phyloP scores from a whole-genome alignment of 2,797 vertebrate species.

The Echiichthys vipera region DNA sequence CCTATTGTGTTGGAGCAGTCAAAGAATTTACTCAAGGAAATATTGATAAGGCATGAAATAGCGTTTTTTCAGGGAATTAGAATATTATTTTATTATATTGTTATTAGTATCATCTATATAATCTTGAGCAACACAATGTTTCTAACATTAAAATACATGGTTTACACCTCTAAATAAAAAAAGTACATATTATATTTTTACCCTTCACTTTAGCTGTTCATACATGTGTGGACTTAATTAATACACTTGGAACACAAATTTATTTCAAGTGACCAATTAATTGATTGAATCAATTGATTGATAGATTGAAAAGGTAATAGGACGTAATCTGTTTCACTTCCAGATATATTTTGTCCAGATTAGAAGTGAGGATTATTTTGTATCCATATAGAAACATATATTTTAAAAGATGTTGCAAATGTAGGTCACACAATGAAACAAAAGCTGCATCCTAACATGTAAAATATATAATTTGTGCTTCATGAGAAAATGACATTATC shows the following conservation, averaged over 20 bases:
- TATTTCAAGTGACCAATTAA: too few relatives aligned
- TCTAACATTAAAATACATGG: not conserved
- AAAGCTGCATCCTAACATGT: not conserved
- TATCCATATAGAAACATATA: not conserved
- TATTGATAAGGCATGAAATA: slow-evolving; percentile 7
- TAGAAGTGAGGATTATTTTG: too few relatives aligned
- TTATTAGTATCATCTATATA: slow-evolving; percentile 9
- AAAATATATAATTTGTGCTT: not conserved
- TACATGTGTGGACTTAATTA: not conserved
- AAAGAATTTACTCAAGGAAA: slow-evolving; percentile 18
- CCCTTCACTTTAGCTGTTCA: not conserved
- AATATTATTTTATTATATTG: slow-evolving; percentile 19
- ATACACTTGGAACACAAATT: too few relatives aligned
- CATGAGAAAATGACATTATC: not conserved
- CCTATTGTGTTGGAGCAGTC: slow-evolving; percentile 32
- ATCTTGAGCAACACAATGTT: not conserved
- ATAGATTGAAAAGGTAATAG: not conserved
- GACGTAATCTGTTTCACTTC: not conserved
- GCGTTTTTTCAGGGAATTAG: slow-evolving; percentile 11
- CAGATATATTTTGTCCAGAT: not conserved
- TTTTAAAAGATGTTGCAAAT: not conserved
- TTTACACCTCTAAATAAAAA: not conserved
- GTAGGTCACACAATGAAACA: not conserved
- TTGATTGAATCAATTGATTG: too few relatives aligned
- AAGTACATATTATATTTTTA: not conserved